These are phyloP conservation scores for Seriola quinqueradiata DNA, from an alignment of 2,113 vertebrate species.

Conservation along the genomic window DNA sequence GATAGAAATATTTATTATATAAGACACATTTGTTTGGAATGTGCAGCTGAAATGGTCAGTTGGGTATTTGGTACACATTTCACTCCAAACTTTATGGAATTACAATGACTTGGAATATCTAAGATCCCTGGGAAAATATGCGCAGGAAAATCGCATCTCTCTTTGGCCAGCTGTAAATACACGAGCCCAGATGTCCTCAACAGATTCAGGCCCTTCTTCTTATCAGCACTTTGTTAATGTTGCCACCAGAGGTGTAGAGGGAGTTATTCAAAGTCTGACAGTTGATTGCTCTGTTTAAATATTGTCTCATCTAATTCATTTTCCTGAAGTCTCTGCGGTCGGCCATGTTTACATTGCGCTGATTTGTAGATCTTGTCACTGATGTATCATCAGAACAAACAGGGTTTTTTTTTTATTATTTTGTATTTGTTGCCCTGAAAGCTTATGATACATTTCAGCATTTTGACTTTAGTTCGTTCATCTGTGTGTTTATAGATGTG, in stretches of 20 bases:
- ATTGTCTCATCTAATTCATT: slow-evolving; percentile 43
- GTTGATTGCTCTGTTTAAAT: slow-evolving; percentile 23
- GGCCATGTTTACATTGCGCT: slow-evolving; percentile 5
- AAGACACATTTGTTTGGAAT: slow-evolving; percentile 35
- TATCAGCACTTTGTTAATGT: slow-evolving; percentile 32
- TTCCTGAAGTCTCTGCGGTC: neutral
- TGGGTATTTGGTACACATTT: slow-evolving; percentile 25
- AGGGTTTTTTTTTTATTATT: neutral
- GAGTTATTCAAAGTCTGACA: slow-evolving; percentile 17
- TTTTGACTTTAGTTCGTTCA: slow-evolving; percentile 6
- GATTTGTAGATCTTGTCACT: neutral
- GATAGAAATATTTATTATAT: slow-evolving; percentile 56
- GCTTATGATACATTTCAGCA: neutral
- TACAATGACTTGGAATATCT: slow-evolving; percentile 14
- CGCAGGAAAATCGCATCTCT: slow-evolving; percentile 19
- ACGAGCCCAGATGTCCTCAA: slow-evolving; percentile 21
- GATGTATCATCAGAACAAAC: neutral
- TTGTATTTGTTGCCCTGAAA: neutral
- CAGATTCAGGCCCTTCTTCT: neutral
- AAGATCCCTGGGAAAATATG: slow-evolving; percentile 24
- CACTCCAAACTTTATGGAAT: slow-evolving; percentile 33
- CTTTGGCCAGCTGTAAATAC: slow-evolving; percentile 26
- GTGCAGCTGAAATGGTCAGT: slow-evolving; percentile 36
- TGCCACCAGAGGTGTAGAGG: slow-evolving; percentile 13
- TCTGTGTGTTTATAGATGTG: slow-evolving; percentile 16